These are phyloP conservation scores for Antidorcas marsupialis DNA, from an alignment of 2,113 vertebrate genomes.

Conservation along the genomic window DNA sequence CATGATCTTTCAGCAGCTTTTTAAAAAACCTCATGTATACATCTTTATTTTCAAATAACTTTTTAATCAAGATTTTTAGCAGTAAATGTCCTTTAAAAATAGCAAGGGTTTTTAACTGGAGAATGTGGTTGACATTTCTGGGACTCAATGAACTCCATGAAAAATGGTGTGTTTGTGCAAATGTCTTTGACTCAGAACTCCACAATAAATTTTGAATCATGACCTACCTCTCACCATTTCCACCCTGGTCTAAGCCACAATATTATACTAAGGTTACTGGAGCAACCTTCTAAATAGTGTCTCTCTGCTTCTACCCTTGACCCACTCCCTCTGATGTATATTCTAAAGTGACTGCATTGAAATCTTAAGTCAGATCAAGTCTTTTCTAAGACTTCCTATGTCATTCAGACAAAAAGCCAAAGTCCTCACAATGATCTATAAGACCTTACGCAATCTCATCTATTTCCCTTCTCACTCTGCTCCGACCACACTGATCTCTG, in stretches of 20 bases:
- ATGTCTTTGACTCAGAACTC: background rate
- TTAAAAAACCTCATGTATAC: background rate
- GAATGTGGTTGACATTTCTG: background rate
- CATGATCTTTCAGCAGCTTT: background rate
- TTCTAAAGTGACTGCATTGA: background rate
- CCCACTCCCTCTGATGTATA: background rate
- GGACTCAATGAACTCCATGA: background rate
- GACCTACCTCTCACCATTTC: background rate
- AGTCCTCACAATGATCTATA: background rate
- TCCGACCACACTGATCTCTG: background rate
- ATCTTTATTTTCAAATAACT: background rate
- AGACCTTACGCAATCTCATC: background rate
- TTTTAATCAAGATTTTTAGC: background rate
- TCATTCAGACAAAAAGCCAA: background rate
- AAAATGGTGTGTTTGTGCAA: background rate
- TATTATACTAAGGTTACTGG: background rate
- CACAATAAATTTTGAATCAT: background rate
- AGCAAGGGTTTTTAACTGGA: background rate
- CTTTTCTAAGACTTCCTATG: background rate
- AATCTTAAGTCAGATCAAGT: background rate
- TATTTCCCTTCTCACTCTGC: background rate
- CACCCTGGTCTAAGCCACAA: background rate
- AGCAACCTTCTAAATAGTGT: background rate
- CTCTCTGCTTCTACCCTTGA: background rate
- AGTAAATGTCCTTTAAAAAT: background rate